Evolutionary conservation across 2,113 vertebrate species (phyloP).

Genomic region (Malurus cyaneus): DNA sequence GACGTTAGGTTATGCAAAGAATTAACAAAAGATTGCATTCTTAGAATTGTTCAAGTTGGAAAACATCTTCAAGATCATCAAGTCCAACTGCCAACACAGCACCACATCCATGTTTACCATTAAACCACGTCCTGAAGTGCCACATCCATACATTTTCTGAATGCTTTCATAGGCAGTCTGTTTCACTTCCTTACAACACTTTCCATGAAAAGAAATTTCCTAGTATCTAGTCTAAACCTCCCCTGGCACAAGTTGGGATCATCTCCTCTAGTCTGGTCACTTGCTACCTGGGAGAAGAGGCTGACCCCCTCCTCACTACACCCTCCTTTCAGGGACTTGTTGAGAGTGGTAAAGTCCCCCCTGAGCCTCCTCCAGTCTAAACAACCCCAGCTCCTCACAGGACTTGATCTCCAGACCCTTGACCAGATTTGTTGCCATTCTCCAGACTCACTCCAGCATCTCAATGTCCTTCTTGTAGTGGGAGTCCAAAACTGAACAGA

Average conservation of each 20-base stretch:
- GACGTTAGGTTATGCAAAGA: background rate
- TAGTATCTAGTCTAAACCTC: background rate
- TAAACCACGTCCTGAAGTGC: background rate
- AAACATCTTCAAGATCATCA: background rate
- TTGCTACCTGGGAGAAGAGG: background rate
- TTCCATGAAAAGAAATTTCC: background rate
- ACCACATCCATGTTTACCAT: background rate
- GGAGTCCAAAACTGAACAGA: background rate
- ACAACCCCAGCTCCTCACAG: accelerated
- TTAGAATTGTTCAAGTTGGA: background rate
- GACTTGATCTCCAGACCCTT: background rate
- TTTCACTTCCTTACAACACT: background rate
- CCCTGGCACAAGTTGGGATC: background rate
- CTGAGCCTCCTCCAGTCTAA: background rate
- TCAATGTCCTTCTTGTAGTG: background rate
- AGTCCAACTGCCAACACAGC: background rate
- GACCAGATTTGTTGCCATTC: background rate
- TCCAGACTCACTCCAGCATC: background rate
- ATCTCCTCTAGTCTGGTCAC: background rate
- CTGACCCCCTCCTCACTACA: background rate
- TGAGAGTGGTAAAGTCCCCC: background rate
- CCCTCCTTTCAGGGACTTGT: background rate
- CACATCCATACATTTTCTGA: background rate
- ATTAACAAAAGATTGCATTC: accelerated
- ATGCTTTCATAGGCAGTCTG: background rate